phyloP scores from a whole-genome alignment of 1,140 invertebrate species.

The Bombus haemorrhoidalis region DNA sequence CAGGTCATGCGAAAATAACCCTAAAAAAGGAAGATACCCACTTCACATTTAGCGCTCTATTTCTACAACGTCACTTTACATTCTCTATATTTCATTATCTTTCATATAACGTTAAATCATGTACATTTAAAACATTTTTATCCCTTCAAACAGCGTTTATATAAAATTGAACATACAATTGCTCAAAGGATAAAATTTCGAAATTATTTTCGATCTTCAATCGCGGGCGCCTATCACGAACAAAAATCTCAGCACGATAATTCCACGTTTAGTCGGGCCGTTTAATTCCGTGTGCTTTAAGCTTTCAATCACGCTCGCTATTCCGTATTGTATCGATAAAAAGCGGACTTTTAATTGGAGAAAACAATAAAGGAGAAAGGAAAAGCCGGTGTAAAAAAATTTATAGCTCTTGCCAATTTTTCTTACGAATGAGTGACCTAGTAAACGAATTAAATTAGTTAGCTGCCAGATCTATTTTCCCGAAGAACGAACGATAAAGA shows the following conservation, averaged over 20 bases:
- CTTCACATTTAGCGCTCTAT: neutral
- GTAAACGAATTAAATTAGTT: constrained; percentile 29
- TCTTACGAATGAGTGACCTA: neutral
- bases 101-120: neutral
- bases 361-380: neutral
- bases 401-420: neutral
- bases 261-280: neutral
- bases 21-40: neutral
- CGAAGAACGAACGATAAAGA: constrained; percentile 33
- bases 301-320: neutral
- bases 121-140: neutral
- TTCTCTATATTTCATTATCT: neutral
- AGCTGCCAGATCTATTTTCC: constrained; percentile 10
- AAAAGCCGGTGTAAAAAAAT: neutral
- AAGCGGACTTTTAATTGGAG: constrained; percentile 2
- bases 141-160: neutral
- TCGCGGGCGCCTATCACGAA: neutral
- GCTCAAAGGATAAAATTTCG: neutral
- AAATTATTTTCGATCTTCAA: neutral
- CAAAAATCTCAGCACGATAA: neutral
- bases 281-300: neutral
- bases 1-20: neutral
- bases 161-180: neutral
- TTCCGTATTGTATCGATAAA: neutral
- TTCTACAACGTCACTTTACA: neutral